phyloP scores from a whole-genome alignment of 2,797 vertebrate species.

The Oryzias sinensis region DNA sequence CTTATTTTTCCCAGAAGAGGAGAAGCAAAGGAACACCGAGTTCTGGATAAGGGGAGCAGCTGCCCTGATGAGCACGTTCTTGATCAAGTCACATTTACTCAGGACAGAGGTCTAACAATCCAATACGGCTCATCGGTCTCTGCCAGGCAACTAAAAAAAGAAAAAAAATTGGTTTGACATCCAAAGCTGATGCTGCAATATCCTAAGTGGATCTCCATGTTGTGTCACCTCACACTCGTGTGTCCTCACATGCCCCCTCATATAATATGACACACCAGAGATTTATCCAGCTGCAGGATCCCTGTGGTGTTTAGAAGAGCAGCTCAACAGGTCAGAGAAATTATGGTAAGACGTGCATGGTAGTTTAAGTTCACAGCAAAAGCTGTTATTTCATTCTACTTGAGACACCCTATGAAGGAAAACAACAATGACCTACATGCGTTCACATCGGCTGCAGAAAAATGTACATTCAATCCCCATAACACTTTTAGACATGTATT shows the following conservation, averaged over 20 bases:
- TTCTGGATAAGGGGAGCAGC: slow-evolving; percentile 48
- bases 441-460: slow-evolving; percentile 85
- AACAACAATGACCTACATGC: no score
- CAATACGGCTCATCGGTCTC: not conserved
- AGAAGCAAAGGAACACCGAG: slow-evolving; percentile 50
- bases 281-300: slow-evolving; percentile 63
- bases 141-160: slow-evolving; percentile 26
- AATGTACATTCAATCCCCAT: slow-evolving; percentile 86
- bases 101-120: slow-evolving; percentile 48
- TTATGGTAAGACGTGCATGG: slow-evolving; percentile 45
- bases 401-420: slow-evolving; percentile 18
- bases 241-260: slow-evolving; percentile 22
- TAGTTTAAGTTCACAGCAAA: slow-evolving; percentile 68
- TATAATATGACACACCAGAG: slow-evolving; percentile 54
- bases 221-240: slow-evolving; percentile 37
- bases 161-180: slow-evolving; percentile 46
- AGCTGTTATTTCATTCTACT: slow-evolving; percentile 74
- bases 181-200: slow-evolving; percentile 23
- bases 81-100: slow-evolving; percentile 52
- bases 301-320: slow-evolving; percentile 52
- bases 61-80: slow-evolving; percentile 41
- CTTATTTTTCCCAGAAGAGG: slow-evolving; percentile 49
- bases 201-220: slow-evolving; percentile 31
- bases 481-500: slow-evolving; percentile 65
- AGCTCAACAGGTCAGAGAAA: slow-evolving; percentile 73